A percentile compares a stretch with the other conserved stretches of the same genome.
Evolutionary conservation across 2,113 vertebrate genomes (phyloP).

Genomic region (Arothron firmamentum): DNA sequence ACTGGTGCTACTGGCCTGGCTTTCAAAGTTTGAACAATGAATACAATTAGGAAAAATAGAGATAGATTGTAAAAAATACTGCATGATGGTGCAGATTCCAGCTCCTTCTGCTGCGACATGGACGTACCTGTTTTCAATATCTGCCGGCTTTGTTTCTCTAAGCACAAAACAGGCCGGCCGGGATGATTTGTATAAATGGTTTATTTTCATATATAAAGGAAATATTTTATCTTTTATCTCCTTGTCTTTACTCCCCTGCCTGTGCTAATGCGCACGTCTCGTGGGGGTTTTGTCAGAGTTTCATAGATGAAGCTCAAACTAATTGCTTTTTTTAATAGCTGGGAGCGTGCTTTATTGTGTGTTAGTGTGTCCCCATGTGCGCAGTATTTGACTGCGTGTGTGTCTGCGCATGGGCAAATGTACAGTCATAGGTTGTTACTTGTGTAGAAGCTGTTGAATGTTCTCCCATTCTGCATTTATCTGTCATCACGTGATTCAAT

Average conservation of each 20-base stretch:
- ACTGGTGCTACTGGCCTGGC: constrained; percentile 6
- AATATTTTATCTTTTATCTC: constrained; percentile 1
- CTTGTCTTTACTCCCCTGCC: constrained; percentile 8
- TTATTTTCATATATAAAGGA: not conserved
- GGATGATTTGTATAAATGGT: not conserved
- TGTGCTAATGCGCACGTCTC: constrained; percentile 28
- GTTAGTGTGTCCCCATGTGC: constrained; percentile 26
- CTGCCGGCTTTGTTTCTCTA: constrained; percentile 1
- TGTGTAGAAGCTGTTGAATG: constrained; percentile 3
- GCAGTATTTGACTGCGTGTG: constrained; percentile 21
- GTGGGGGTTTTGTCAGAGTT: constrained; percentile 22
- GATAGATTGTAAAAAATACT: not conserved
- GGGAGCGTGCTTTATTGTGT: constrained; percentile 50
- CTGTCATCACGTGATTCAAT: constrained; percentile 17
- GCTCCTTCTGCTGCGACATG: constrained; percentile 15
- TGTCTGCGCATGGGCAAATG: constrained; percentile 11
- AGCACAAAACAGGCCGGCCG: not conserved
- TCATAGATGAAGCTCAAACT: constrained; percentile 38
- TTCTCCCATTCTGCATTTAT: constrained; percentile 25
- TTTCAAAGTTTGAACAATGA: constrained; percentile 1
- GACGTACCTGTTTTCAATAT: constrained; percentile 25
- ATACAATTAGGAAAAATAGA: constrained; percentile 2
- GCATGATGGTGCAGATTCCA: not conserved
- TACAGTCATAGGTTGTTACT: constrained; percentile 15
- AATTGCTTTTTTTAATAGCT: constrained; percentile 64